A percentile compares a stretch with the other conserved stretches of the same genome.
Conservation (phyloP, 2,113 vertebrate species). For the Lathamus discolor region DNA sequence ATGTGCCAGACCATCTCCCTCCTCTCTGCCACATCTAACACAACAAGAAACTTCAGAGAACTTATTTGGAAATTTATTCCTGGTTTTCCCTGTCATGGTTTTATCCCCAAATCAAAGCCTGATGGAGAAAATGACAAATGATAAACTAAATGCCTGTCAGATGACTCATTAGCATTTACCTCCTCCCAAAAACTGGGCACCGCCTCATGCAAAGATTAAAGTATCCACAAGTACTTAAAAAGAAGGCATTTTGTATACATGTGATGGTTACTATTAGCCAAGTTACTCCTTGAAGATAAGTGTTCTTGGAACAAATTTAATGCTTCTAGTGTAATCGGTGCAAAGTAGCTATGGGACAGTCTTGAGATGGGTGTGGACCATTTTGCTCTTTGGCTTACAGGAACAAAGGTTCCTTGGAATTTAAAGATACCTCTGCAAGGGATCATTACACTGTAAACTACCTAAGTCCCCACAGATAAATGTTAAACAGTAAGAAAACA, state of each 20-base stretch:
- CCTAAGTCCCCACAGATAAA: not conserved
- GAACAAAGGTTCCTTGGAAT: not conserved
- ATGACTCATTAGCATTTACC: constrained; percentile 1
- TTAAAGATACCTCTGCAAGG: not conserved
- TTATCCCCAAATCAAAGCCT: not conserved
- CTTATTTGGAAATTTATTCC: not conserved
- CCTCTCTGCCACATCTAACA: not conserved
- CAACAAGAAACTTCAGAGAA: not conserved
- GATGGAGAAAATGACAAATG: not conserved
- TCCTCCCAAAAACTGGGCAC: not conserved
- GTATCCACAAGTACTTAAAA: not conserved
- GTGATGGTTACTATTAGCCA: not conserved
- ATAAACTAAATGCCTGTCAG: not conserved
- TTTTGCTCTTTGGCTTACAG: not conserved
- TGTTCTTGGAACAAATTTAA: not conserved
- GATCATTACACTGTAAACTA: not conserved
- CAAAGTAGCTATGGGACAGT: not conserved
- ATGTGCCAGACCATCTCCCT: not conserved
- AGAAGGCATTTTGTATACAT: not conserved
- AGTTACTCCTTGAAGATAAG: not conserved
- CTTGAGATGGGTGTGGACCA: not conserved
- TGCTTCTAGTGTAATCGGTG: not conserved
- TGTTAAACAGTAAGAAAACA: not conserved
- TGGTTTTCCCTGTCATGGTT: not conserved
- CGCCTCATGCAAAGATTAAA: not conserved